phyloP scores from a whole-genome alignment of 2,888 invertebrate genomes.

The Amiota minor region DNA sequence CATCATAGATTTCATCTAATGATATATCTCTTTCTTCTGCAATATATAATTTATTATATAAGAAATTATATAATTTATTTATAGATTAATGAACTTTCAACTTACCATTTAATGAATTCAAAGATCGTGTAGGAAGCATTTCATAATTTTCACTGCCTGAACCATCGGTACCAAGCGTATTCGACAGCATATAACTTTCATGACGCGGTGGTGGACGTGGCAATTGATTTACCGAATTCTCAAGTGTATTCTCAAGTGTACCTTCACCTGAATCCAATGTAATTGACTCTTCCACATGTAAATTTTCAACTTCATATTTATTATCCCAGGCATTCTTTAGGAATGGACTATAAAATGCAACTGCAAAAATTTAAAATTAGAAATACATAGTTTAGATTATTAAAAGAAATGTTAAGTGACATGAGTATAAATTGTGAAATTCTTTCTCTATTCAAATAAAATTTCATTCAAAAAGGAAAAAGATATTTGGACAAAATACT shows the following conservation, averaged over 20 bases:
- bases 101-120: constrained; percentile 76
- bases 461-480: too few relatives aligned
- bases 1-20: constrained; percentile 74
- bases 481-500: too few relatives aligned
- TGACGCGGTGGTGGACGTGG: constrained; percentile 81
- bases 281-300: constrained; percentile 86
- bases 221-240: constrained; percentile 80
- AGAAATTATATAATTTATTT: neutral
- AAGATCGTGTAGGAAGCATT: constrained; percentile 76
- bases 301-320: constrained; percentile 94
- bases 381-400: neutral
- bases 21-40: constrained; percentile 75
- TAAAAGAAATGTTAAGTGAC: too few relatives aligned
- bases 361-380: constrained; percentile 74
- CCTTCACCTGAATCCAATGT: constrained; percentile 80
- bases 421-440: too few relatives aligned
- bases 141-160: constrained; percentile 81
- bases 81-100: constrained; percentile 61
- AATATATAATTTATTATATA: constrained; percentile 31
- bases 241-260: constrained; percentile 78
- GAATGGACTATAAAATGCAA: constrained; percentile 95
- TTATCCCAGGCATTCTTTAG: constrained; percentile 97
- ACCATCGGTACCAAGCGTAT: constrained; percentile 75
- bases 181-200: constrained; percentile 85
- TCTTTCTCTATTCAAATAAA: too few relatives aligned